phyloP scores from a whole-genome alignment of 2,797 vertebrate species.

The Silurus aristotelis region DNA sequence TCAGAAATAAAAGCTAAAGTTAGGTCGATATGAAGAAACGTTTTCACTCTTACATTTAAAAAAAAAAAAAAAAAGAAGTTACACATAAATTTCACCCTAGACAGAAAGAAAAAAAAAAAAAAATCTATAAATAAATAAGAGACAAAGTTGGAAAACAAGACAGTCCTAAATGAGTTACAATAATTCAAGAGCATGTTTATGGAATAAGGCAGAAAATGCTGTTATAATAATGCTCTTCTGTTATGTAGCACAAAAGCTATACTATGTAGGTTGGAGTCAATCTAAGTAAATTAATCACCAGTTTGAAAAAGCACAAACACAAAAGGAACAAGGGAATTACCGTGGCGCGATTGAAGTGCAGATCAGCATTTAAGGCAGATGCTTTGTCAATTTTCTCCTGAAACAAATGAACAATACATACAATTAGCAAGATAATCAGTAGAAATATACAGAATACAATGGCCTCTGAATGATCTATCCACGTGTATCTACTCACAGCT shows the following conservation, averaged over 20 bases:
- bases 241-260: not conserved
- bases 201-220: not conserved
- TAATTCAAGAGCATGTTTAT: not conserved
- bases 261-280: conserved; percentile 5
- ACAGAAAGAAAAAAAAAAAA: not conserved
- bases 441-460: not conserved
- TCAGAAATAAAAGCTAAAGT: not conserved
- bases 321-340: conserved; percentile 49
- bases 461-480: not conserved
- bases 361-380: conserved; percentile 83
- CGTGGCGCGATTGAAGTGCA: conserved; percentile 86
- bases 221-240: not conserved
- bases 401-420: conserved; percentile 17
- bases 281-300: conserved; percentile 4
- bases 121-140: too few species aligned
- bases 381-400: conserved; percentile 85
- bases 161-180: not conserved
- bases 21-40: not conserved
- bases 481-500: conserved; percentile 77
- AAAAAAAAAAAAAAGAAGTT: not conserved
- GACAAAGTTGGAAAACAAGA: not conserved
- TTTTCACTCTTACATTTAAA: not conserved
- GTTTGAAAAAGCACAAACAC: conserved; percentile 1
- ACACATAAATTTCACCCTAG: not conserved
- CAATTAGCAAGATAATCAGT: conserved; percentile 28